phyloP scores from a whole-genome alignment of 2,113 vertebrate genomes.

The Paratilapia polleni region DNA sequence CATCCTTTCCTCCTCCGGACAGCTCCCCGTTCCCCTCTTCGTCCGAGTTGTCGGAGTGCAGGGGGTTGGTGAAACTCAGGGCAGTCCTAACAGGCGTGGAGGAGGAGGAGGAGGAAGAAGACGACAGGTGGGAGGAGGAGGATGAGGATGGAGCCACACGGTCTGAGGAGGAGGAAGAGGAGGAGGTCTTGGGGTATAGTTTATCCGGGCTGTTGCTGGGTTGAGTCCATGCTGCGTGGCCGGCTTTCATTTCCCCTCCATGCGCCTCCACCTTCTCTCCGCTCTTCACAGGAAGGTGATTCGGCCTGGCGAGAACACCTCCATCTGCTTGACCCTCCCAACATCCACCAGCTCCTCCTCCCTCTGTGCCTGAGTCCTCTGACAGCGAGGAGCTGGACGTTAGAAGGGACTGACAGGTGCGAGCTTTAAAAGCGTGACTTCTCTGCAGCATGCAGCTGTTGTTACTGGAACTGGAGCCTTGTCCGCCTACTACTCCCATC shows the following conservation, averaged over 20 bases:
- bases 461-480: constrained; percentile 23
- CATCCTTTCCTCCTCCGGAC: constrained; percentile 41
- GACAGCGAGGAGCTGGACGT: constrained; percentile 80
- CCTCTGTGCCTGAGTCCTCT: constrained; percentile 82
- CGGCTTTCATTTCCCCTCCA: constrained; percentile 72
- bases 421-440: constrained; percentile 89
- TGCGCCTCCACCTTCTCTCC: constrained; percentile 73
- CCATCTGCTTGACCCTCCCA: constrained; percentile 62
- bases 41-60: constrained; percentile 94
- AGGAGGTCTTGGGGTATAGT: constrained; percentile 63
- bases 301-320: constrained; percentile 84
- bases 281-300: constrained; percentile 85
- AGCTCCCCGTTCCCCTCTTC: constrained; percentile 86
- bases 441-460: constrained; percentile 81
- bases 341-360: constrained; percentile 60
- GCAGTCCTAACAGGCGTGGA: constrained; percentile 80
- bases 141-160: constrained; percentile 62
- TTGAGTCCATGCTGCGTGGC: constrained; percentile 80
- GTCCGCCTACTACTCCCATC: constrained; percentile 18
- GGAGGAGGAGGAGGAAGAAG: constrained; percentile 69
- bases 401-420: constrained; percentile 72
- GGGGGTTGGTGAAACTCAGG: constrained; percentile 95
- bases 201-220: constrained; percentile 76
- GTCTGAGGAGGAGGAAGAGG: constrained; percentile 72
- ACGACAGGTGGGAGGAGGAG: constrained; percentile 58